Evolutionary conservation across 2,888 invertebrate genomes (phyloP), one percentile per base, ranked within the genome.

Genomic region (Dicycla oo): DNA sequence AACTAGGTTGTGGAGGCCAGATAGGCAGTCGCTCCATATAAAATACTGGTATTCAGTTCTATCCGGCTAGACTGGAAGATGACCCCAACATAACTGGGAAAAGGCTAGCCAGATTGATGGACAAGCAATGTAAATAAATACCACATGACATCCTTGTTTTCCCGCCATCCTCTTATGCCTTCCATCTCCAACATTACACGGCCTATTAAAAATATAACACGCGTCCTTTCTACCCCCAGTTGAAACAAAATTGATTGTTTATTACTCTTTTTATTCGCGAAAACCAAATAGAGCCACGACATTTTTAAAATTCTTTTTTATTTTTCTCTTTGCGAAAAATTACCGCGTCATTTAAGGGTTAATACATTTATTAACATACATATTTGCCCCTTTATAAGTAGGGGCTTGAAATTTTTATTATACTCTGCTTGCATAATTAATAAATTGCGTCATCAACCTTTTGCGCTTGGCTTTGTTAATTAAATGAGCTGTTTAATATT

Each of bases 161-260:
- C 1, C 18, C 82, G 78, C 82, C 43, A 0, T 38, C 18, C 1
- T 8, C 65, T 73, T 4, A 1, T 69, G 20, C 0, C 73, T 73
- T 73, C 0, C 18, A 49, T 20, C 18, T 0, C 0, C 3, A 58
- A 34, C 58, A 64, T 75, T 83, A 80, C 63, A 80, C 23, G 49
- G 71, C 63, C 71, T 72, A 80, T 86, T 83, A 85, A 87, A 87
- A 86, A 81, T 78, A 86, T 78, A 82, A 82, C 71, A 78, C 71
- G 66, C 75, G 57, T 62, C 57, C 69, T 51, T 68, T 80, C 56
- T 76, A 81, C 73, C 75, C 68, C 49, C 43, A 68, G 73, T 71
- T 85, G 43, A 80, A 84, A 78, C 76, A 70, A 77, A 85, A 86
- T 85, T 79, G 78, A 87, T 87, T 78, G 75, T 75, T 81, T 83